Conservation (phyloP, 2,797 vertebrate genomes). For the Saguinus oedipus region DNA sequence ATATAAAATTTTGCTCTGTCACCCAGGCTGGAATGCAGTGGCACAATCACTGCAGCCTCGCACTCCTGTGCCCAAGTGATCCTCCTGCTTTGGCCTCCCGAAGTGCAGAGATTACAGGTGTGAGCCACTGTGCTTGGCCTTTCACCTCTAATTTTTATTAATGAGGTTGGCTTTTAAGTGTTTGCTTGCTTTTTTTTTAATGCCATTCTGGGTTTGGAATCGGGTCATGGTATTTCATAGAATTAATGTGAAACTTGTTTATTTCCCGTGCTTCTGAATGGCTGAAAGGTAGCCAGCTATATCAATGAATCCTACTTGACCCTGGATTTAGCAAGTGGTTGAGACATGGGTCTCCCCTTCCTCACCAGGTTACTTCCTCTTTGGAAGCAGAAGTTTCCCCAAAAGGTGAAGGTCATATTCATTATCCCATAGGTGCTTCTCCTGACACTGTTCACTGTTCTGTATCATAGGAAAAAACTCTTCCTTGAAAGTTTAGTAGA, state of each 20-base stretch:
- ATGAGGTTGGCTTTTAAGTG: background rate
- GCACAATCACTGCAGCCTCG: too few species aligned
- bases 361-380: background rate
- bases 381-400: background rate
- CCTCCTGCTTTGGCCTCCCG: too few species aligned
- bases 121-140: background rate
- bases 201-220: background rate
- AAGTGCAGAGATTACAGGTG: too few species aligned
- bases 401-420: background rate
- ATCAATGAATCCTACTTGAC: background rate
- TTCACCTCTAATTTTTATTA: background rate
- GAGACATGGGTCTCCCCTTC: background rate
- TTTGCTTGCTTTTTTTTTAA: background rate
- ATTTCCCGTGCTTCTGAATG: background rate
- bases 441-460: background rate
- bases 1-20: too few species aligned
- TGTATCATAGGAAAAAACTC: background rate
- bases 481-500: background rate
- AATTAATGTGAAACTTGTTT: background rate
- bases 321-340: background rate
- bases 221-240: background rate
- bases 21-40: too few species aligned
- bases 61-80: too few species aligned
- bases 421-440: background rate
- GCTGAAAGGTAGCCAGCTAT: background rate